Percentiles rank a stretch among this genome's conserved stretches.
phyloP scores from a whole-genome alignment of 1,140 invertebrate species.

The Eubasilissa regina region DNA sequence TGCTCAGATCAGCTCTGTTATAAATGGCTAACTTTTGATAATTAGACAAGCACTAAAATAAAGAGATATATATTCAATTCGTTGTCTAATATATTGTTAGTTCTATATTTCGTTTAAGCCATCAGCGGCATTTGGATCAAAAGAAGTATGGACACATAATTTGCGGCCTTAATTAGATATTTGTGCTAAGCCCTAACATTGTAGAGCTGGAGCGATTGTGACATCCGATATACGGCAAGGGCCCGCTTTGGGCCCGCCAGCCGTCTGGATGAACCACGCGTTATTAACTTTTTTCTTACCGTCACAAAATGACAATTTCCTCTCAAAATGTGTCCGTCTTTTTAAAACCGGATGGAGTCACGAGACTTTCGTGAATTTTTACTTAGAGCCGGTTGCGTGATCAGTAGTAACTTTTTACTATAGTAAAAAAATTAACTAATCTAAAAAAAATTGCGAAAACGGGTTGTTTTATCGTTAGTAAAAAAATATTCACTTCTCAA shows the following conservation, averaged over 20 bases:
- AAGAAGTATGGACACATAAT: background rate
- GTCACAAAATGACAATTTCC: constrained; percentile 38
- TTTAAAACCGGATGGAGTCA: constrained; percentile 5
- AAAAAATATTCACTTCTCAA: too few relatives aligned
- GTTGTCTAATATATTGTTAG: background rate
- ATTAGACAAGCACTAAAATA: too few relatives aligned
- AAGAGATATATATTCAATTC: too few relatives aligned
- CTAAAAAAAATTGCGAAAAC: too few relatives aligned
- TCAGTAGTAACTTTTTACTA: too few relatives aligned
- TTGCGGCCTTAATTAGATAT: constrained; percentile 11
- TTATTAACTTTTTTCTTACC: constrained; percentile 40
- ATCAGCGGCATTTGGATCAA: background rate
- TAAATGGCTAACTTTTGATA: too few relatives aligned
- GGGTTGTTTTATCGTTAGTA: too few relatives aligned
- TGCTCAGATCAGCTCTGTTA: too few relatives aligned
- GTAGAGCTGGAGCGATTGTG: background rate
- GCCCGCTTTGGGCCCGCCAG: background rate
- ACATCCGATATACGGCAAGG: background rate
- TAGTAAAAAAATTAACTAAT: too few relatives aligned
- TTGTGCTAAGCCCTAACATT: background rate
- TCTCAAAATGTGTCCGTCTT: background rate
- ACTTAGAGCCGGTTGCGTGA: background rate
- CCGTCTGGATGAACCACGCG: constrained; percentile 1
- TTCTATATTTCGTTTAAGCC: background rate
- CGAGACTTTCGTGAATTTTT: background rate